phyloP scores from a whole-genome alignment of 2,113 vertebrate genomes.

The Empidonax alnorum region DNA sequence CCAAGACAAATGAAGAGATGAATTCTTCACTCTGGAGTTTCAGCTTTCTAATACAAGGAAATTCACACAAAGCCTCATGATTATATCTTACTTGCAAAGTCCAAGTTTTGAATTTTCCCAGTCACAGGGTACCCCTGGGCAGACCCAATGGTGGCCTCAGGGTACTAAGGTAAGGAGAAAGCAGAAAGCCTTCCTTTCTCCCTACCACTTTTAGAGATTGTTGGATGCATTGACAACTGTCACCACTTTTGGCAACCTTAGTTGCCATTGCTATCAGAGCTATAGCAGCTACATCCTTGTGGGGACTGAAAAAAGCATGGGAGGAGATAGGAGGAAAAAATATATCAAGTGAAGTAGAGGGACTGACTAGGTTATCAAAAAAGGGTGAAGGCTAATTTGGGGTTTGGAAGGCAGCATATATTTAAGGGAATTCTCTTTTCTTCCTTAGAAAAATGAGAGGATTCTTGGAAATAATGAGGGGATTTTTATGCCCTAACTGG shows the following conservation, averaged over 20 bases:
- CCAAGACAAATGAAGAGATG: background rate
- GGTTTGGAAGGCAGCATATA: background rate
- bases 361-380: background rate
- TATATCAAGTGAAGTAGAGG: background rate
- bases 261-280: background rate
- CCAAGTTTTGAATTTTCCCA: background rate
- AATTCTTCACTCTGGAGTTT: background rate
- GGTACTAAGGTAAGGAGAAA: background rate
- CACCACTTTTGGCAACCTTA: background rate
- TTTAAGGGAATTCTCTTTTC: background rate
- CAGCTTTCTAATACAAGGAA: background rate
- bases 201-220: background rate
- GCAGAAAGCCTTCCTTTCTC: background rate
- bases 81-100: background rate
- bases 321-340: background rate
- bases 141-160: background rate
- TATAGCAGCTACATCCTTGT: background rate
- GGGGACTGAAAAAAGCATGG: background rate
- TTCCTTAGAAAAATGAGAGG: background rate
- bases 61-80: background rate
- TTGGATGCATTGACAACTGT: background rate
- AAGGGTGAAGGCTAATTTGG: background rate
- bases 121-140: background rate
- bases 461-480: background rate
- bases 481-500: background rate